phyloP scores from a whole-genome alignment of 2,797 vertebrate genomes.

The Ptychobarbus kaznakovi region DNA sequence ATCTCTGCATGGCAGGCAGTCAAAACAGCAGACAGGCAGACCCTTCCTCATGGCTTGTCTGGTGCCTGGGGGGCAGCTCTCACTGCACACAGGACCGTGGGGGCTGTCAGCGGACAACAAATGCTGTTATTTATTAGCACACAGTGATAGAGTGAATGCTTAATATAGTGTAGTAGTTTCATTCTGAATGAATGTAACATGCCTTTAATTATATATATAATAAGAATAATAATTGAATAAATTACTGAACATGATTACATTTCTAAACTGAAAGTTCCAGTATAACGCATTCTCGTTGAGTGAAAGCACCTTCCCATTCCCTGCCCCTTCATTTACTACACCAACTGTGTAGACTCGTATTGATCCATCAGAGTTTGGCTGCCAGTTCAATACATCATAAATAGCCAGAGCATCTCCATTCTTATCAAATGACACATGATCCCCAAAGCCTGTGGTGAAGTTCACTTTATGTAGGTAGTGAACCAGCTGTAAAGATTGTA shows the following conservation, averaged over 20 bases:
- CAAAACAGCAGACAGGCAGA: constrained; percentile 67
- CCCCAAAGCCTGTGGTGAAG: constrained; percentile 70
- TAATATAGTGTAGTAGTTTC: neutral
- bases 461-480: constrained; percentile 60
- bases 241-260: constrained; percentile 38
- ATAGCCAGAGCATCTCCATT: constrained; percentile 69
- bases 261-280: constrained; percentile 69
- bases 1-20: constrained; percentile 62
- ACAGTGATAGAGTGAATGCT: neutral
- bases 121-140: neutral
- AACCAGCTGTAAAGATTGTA: constrained; percentile 60
- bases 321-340: constrained; percentile 63
- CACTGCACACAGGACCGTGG: constrained; percentile 64
- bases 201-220: neutral
- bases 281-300: constrained; percentile 70
- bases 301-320: constrained; percentile 61
- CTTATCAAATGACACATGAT: constrained; percentile 69
- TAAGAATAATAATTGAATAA: neutral
- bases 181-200: neutral
- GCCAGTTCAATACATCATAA: constrained; percentile 58
- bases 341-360: constrained; percentile 66
- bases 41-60: constrained; percentile 53
- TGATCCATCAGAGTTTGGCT: constrained; percentile 62
- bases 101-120: constrained; percentile 41
- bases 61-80: constrained; percentile 63